Conservation (phyloP, 2,888 invertebrate genomes). For the Hirtodrosophila duncani region DNA sequence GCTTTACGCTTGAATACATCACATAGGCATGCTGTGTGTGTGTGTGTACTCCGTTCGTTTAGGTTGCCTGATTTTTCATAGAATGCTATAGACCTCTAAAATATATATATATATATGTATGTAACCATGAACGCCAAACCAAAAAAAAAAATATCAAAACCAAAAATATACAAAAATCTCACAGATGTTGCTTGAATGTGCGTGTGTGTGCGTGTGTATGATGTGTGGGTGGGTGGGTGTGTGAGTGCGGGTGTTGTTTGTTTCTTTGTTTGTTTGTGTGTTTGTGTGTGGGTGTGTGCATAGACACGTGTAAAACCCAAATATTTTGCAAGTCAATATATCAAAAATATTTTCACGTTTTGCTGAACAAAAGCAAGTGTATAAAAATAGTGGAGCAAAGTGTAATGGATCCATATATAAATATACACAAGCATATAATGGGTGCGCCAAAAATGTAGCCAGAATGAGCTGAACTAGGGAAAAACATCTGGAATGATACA, state of each 20-base stretch:
- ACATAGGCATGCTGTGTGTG: conserved; percentile 17
- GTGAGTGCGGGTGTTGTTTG: too few species aligned
- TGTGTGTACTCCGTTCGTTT: conserved; percentile 17
- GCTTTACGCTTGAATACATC: conserved; percentile 66
- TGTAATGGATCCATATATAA: too few species aligned
- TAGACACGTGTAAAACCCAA: conserved; percentile 64
- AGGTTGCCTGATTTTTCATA: conserved; percentile 44
- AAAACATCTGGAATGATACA: too few species aligned
- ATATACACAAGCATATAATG: too few species aligned
- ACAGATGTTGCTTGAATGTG: conserved; percentile 10
- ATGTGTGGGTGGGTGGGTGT: too few species aligned
- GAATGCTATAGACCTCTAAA: conserved; percentile 34
- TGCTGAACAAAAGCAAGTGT: conserved; percentile 39
- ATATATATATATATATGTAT: conserved; percentile 36
- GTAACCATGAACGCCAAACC: conserved; percentile 14
- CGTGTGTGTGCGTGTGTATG: neutral
- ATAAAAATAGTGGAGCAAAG: conserved; percentile 16
- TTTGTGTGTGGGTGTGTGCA: conserved; percentile 25
- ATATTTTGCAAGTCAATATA: conserved; percentile 69
- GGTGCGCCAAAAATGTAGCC: too few species aligned
- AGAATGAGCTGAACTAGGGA: too few species aligned
- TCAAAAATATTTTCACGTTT: conserved; percentile 56
- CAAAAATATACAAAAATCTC: conserved; percentile 27
- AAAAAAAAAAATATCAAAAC: conserved; percentile 12
- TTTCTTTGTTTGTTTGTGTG: conserved; percentile 6